A percentile compares a stretch with the other conserved stretches of the same genome.
These are phyloP conservation scores for Armadillidium nasatum DNA, from an alignment of 1,140 invertebrate species.

Conservation along the genomic window DNA sequence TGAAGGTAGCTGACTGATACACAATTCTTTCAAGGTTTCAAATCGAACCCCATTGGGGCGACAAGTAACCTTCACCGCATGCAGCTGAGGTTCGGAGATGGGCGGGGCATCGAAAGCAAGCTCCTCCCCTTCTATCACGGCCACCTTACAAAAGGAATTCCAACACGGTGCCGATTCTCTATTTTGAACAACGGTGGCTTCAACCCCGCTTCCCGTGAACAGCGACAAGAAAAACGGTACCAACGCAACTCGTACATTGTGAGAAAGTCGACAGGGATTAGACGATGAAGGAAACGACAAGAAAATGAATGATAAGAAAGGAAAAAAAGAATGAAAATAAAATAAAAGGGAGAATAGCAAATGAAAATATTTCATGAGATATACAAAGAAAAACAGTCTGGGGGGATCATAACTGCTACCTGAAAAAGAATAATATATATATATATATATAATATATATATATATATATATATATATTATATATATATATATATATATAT, in stretches of 20 bases:
- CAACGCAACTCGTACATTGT: background rate
- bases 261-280: background rate
- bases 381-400: background rate
- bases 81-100: background rate
- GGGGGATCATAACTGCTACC: background rate
- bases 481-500: slow-evolving; percentile 19
- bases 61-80: background rate
- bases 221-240: background rate
- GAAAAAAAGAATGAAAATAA: slow-evolving; percentile 6
- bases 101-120: background rate
- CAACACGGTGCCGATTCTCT: background rate
- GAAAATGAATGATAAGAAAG: background rate
- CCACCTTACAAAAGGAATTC: background rate
- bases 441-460: slow-evolving; percentile 4
- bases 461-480: background rate
- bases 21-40: background rate
- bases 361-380: background rate
- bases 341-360: background rate
- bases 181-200: background rate
- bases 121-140: background rate
- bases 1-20: background rate
- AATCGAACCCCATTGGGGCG: background rate
- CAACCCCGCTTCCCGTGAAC: background rate
- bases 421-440: background rate
- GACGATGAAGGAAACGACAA: background rate